These are phyloP conservation scores for Epinephelus malabaricus DNA, from an alignment of 2,797 vertebrate genomes.

Conservation along the genomic window DNA sequence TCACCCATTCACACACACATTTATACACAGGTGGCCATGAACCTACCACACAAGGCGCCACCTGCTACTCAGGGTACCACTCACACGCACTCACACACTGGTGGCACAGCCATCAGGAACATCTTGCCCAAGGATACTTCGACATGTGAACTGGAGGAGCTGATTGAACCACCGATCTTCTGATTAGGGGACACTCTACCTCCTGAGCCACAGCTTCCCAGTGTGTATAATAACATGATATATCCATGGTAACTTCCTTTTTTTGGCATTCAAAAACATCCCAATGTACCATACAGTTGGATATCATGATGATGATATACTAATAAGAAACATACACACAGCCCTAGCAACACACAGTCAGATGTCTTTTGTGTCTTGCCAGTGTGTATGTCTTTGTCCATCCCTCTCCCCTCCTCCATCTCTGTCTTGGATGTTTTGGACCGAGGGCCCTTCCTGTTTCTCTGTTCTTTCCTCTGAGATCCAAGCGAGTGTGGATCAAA, in stretches of 20 bases:
- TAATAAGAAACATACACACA: conserved; percentile 26
- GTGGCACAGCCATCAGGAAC: too few relatives aligned
- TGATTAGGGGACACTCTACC: too few relatives aligned
- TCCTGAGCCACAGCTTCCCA: too few relatives aligned
- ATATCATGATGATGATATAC: neutral
- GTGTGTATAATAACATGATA: neutral
- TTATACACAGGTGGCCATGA: too few relatives aligned
- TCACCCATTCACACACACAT: too few relatives aligned
- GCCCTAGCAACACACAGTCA: neutral
- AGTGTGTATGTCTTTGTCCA: conserved; percentile 27
- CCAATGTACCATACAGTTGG: neutral
- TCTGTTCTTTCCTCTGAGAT: conserved; percentile 66
- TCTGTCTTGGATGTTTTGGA: conserved; percentile 60
- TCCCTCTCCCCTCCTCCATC: conserved; percentile 12
- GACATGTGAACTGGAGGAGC: too few relatives aligned
- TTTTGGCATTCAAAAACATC: neutral
- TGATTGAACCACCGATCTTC: too few relatives aligned
- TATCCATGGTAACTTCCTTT: neutral
- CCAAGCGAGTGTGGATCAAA: conserved; percentile 69
- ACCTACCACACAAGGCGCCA: too few relatives aligned
- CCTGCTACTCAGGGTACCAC: too few relatives aligned
- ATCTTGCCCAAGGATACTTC: too few relatives aligned
- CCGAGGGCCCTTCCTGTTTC: conserved; percentile 68
- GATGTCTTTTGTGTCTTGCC: too few relatives aligned
- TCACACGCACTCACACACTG: too few relatives aligned